A percentile compares a stretch with the other conserved stretches of the same genome.
These are phyloP conservation scores for Nesogale talazaci DNA, from an alignment of 2,113 vertebrate species.

Conservation along the genomic window DNA sequence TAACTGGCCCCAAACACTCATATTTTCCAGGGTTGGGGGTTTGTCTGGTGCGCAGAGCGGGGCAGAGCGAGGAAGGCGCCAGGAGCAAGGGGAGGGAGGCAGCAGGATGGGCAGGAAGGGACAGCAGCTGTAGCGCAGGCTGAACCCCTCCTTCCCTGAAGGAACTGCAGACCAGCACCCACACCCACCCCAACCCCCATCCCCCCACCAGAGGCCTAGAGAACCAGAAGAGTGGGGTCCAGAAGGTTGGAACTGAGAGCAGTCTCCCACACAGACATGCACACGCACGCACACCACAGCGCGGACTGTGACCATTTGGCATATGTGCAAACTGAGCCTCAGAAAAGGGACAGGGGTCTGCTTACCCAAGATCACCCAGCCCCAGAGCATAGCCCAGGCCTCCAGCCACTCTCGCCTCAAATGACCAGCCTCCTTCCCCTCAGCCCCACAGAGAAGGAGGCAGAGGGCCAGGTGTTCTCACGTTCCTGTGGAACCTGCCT, in stretches of 20 bases:
- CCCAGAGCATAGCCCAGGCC: background rate
- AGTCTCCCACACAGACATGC: background rate
- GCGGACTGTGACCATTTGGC: background rate
- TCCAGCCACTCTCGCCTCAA: background rate
- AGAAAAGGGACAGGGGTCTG: background rate
- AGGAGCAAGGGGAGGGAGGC: fast-evolving
- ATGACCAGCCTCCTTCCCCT: background rate
- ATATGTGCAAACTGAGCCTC: constrained; percentile 1
- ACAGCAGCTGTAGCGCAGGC: background rate
- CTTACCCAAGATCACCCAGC: background rate
- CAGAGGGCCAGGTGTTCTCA: background rate
- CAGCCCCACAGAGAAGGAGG: background rate
- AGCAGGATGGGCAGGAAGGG: background rate
- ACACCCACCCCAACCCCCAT: background rate
- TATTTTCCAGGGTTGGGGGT: background rate
- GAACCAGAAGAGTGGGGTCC: background rate
- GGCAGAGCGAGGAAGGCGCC: background rate
- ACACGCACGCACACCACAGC: background rate
- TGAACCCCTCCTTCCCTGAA: background rate
- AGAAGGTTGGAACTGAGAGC: background rate
- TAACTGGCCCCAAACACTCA: background rate
- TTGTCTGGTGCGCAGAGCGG: background rate
- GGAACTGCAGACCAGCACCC: background rate
- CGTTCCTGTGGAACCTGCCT: fast-evolving
- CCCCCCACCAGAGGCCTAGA: background rate